Conservation (phyloP, 1,140 invertebrate genomes). For the Doryteuthis pealeii region DNA sequence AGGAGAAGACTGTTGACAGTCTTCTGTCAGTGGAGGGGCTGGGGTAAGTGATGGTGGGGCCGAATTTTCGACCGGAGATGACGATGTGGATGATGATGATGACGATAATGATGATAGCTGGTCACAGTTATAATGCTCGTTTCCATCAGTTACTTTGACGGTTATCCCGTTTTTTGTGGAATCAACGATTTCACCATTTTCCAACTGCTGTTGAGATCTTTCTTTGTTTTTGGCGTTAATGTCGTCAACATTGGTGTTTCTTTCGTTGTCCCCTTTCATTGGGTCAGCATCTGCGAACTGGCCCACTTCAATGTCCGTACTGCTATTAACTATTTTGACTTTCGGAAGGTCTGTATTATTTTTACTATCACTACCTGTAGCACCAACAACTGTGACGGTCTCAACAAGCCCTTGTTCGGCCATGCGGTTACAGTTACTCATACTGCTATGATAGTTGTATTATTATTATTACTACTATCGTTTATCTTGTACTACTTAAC, state of each 20-base stretch:
- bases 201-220: too few relatives aligned
- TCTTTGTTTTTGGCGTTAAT: background rate
- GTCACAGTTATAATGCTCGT: background rate
- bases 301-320: background rate
- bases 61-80: background rate
- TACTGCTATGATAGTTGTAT: background rate
- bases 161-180: background rate
- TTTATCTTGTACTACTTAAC: background rate
- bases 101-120: background rate
- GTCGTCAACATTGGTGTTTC: background rate
- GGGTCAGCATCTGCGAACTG: background rate
- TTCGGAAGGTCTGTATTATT: background rate
- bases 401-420: background rate
- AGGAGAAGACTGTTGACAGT: background rate
- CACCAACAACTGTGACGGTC: background rate
- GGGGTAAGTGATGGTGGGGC: background rate
- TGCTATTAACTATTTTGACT: background rate
- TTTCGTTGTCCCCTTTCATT: background rate
- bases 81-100: background rate
- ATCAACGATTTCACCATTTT: too few relatives aligned
- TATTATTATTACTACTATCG: background rate
- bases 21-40: background rate
- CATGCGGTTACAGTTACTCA: conserved; percentile 1
- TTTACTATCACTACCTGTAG: background rate
- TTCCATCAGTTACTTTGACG: background rate